Evolutionary conservation across 2,797 vertebrate species (phyloP).

Genomic region (Macrochelys suwanniensis): DNA sequence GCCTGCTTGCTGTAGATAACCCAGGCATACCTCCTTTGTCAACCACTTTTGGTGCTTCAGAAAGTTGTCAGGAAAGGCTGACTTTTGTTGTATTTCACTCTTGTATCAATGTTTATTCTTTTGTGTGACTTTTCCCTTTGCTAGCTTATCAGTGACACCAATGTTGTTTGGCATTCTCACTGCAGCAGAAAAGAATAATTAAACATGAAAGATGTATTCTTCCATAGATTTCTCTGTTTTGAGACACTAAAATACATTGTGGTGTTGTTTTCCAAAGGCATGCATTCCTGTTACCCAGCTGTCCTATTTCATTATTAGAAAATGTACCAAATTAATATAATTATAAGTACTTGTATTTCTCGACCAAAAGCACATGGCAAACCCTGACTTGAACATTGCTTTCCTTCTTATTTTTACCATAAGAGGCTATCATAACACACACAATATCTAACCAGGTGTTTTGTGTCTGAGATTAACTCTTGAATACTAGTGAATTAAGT

Average conservation of each 20-base stretch:
- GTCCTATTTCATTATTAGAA: constrained; percentile 38
- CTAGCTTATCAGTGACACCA: constrained; percentile 6
- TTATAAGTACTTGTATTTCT: constrained; percentile 6
- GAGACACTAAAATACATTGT: constrained; percentile 22
- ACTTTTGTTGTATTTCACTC: constrained; percentile 6
- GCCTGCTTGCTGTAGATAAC: constrained; percentile 57
- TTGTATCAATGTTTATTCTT: constrained; percentile 21
- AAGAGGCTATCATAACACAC: neutral
- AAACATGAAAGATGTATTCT: constrained; percentile 2
- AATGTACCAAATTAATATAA: constrained; percentile 35
- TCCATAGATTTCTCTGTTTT: neutral
- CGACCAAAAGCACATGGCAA: neutral
- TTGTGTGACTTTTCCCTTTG: constrained; percentile 13
- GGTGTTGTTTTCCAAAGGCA: neutral
- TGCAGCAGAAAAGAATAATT: constrained; percentile 70
- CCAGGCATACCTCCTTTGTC: neutral
- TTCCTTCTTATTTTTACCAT: neutral
- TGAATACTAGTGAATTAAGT: neutral
- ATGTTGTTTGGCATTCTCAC: constrained; percentile 37
- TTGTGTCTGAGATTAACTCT: neutral
- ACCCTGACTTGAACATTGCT: neutral
- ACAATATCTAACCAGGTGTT: neutral
- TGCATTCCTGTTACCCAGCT: neutral
- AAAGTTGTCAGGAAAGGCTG: constrained; percentile 46
- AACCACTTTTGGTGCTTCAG: constrained; percentile 6